These are phyloP conservation scores for Sminthopsis crassicaudata DNA, from an alignment of 2,113 vertebrate genomes.

Conservation along the genomic window DNA sequence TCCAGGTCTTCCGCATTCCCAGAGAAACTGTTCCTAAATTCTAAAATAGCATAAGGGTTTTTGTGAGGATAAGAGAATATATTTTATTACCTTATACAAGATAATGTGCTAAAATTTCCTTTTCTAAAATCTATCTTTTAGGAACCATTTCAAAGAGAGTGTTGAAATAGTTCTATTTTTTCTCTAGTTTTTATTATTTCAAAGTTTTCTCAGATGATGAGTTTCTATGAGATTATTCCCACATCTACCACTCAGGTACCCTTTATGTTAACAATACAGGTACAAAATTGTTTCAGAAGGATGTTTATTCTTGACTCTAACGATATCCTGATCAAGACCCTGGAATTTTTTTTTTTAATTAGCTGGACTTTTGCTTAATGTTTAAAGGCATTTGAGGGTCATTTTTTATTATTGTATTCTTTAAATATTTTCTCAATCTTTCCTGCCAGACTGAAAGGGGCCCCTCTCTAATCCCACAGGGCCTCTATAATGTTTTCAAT, in stretches of 20 bases:
- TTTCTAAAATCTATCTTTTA: background rate
- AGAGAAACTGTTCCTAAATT: background rate
- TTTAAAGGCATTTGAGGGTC: background rate
- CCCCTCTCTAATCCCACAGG: background rate
- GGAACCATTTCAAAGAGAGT: background rate
- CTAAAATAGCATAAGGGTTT: background rate
- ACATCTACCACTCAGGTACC: slow-evolving; percentile 4
- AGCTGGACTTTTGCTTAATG: background rate
- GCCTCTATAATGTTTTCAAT: background rate
- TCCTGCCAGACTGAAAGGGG: background rate
- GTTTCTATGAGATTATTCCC: background rate
- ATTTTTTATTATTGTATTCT: background rate
- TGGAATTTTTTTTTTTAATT: background rate
- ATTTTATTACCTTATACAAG: background rate
- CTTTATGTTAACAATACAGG: background rate
- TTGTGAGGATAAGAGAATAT: background rate
- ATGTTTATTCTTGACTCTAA: background rate
- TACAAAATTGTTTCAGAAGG: background rate
- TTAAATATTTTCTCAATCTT: background rate
- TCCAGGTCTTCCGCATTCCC: background rate
- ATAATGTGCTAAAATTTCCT: slow-evolving; percentile 4
- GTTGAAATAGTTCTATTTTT: background rate
- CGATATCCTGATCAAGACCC: background rate
- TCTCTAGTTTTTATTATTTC: background rate
- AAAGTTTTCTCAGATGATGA: slow-evolving; percentile 8